Evolutionary conservation across 2,797 vertebrate genomes (phyloP), one percentile per base, ranked within the genome.

Genomic region (Picus viridis): DNA sequence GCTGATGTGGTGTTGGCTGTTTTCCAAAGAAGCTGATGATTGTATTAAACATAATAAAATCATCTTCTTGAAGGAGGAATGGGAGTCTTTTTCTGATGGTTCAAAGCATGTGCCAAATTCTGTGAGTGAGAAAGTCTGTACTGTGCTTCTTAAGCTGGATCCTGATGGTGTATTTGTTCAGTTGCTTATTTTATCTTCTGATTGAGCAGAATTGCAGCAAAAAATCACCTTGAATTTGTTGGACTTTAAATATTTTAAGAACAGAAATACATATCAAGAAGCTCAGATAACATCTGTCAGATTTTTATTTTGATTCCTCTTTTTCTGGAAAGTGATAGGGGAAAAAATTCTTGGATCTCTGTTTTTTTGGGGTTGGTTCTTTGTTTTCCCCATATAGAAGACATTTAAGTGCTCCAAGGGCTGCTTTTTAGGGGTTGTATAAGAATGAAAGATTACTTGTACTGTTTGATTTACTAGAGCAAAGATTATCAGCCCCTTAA

Each of bases 51-150:
- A 5, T 41, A 30, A 79, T 73, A 56, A 68, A 59, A 78, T 17
- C 23, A 51, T 22, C 23, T 34, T 83, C 30, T n/a, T 45, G 39
- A 53, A 85, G 47, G 39, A 94, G 30, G 56, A 57, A 19, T n/a
- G 64, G 61, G 19, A 72, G 30, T 18, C 16, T 16, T 8, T 65
- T 85, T 57, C 54, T 68, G 20, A 56, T 29, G 19, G 10, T 73
- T 90, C 59, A 62, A 36, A 82, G 47, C 23, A 10, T 8, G 9
- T 47, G 65, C 4, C 4, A 18, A 45, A 24, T 41, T 57, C 36
- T 79, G 8, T 0, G 2, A 1, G 16, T 30, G 14, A 15, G 22
- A 13, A 88, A 32, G 24, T 20, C 58, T 0, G 1, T 51, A 2
- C 7, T 43, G 0, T 6, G 1, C 58, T 87, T 73, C 27, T 36